Base-by-base conservation (phyloP, 2,888 invertebrate species). In the Xestia sexstrigata region DNA sequence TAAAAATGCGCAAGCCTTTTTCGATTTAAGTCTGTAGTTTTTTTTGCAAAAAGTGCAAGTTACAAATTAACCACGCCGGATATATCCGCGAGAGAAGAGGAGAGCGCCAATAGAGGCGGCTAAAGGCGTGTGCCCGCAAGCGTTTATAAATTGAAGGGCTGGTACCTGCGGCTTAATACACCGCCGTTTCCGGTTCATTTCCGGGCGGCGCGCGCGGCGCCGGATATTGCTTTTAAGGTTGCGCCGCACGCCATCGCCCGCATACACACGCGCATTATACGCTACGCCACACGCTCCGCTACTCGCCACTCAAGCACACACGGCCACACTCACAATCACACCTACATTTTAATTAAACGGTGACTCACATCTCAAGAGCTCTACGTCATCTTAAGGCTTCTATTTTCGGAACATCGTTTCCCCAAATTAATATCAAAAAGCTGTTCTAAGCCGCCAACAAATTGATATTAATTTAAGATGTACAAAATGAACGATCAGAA, bases 171-270 rank as follows among this genome's bases (percentile, higher is more conserved):
- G 96, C 97, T 96, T 97, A 97, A 97, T 97, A 96, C 96, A 95
- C 96, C 96, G 93, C 96, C 94, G 96, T 96, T 97, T 97, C 97
- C 97, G 97, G 95, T 97, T 97, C 97, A 97, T 97, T 97, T 97
- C 97, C 97, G 95, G 95, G 89, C 95, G 95, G 94, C 95, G 95
- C 96, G 96, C 96, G 95, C 96, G 94, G 93, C 93, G 94, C 96
- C 97, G 97, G 97, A 97, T 97, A 97, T 97, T 97, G 97, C 97
- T 96, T 97, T 97, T 96, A 97, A 97, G 97, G 96, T 94, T 95
- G 95, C 92, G 94, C 95, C 93, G 93, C 96, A 95, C 96, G 95
- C 95, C 93, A 94, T 86, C 90, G 89, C 89, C 84, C 88, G 91
- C 90, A 89, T 89, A 90, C 89, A 88, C 88, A 88, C 89, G 87